These are phyloP conservation scores for Ophion costatus DNA, from an alignment of 2,888 invertebrate genomes.

Conservation along the genomic window DNA sequence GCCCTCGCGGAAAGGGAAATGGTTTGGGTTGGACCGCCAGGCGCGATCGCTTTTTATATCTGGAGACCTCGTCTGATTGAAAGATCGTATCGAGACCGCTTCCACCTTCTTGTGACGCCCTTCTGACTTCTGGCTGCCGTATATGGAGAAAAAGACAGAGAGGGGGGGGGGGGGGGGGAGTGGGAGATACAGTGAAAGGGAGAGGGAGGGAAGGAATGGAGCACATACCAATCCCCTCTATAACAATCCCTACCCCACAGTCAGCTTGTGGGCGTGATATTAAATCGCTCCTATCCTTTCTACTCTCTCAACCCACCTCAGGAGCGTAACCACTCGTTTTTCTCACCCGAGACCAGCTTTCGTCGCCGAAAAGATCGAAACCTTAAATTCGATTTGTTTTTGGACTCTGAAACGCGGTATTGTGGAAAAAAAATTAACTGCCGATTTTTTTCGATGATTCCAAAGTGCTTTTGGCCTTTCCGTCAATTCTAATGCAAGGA, in stretches of 20 bases:
- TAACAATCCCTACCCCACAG: slow-evolving; percentile 19
- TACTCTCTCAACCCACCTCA: slow-evolving; percentile 55
- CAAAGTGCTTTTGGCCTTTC: background rate
- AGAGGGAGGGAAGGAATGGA: slow-evolving; percentile 9
- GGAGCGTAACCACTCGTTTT: slow-evolving; percentile 61
- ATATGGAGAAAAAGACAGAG: background rate
- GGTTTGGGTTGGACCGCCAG: slow-evolving; percentile 39
- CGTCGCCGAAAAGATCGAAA: slow-evolving; percentile 44
- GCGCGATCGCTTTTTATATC: slow-evolving; percentile 19
- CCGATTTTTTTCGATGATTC: slow-evolving; percentile 15
- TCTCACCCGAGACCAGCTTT: slow-evolving; percentile 49
- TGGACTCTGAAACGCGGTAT: too few relatives aligned
- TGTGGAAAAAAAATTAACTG: background rate
- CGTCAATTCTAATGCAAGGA: too few relatives aligned
- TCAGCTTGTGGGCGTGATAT: slow-evolving; percentile 81
- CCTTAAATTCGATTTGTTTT: slow-evolving; percentile 36
- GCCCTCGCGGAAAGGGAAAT: slow-evolving; percentile 27
- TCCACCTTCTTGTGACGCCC: background rate
- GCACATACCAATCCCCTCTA: slow-evolving; percentile 20
- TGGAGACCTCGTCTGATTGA: background rate
- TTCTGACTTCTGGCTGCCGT: background rate
- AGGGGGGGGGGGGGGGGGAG: background rate
- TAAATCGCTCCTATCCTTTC: slow-evolving; percentile 80
- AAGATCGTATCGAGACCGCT: slow-evolving; percentile 2
- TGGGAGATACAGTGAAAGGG: slow-evolving; percentile 1